A percentile compares a stretch with the other conserved stretches of the same genome.
These are phyloP conservation scores for Porites lutea DNA, from an alignment of 64 coral and sea anemone species.

Conservation along the genomic window DNA sequence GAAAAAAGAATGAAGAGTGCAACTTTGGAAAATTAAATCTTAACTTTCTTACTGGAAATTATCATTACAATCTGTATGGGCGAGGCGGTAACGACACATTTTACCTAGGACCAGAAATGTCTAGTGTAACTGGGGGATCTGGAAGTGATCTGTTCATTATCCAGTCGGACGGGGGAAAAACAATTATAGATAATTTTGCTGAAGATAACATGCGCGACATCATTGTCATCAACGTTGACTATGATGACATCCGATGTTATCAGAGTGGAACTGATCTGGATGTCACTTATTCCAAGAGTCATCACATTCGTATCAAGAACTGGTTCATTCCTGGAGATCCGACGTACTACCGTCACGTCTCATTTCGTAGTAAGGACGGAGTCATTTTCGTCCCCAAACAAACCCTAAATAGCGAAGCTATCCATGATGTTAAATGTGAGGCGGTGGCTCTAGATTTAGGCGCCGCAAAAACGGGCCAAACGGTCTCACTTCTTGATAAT, in stretches of 20 bases:
- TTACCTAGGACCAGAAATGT: constrained; percentile 64
- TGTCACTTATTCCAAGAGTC: constrained; percentile 35
- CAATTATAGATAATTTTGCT: constrained; percentile 75
- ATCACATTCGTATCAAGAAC: constrained; percentile 68
- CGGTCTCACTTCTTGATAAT: neutral
- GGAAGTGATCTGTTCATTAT: constrained; percentile 68
- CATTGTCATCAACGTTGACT: no score
- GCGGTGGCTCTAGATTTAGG: constrained; percentile 46
- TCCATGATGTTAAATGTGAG: neutral
- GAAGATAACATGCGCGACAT: no score
- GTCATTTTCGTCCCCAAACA: constrained; percentile 37
- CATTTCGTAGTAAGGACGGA: constrained; percentile 57
- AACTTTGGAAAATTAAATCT: constrained; percentile 32
- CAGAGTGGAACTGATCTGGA: constrained; percentile 10
- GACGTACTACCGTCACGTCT: constrained; percentile 47
- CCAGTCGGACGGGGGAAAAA: constrained; percentile 68
- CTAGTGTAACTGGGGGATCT: constrained; percentile 38
- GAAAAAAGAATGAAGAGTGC: neutral
- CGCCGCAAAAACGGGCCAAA: neutral
- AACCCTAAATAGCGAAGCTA: neutral
- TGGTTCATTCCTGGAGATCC: constrained; percentile 57
- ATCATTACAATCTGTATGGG: constrained; percentile 70
- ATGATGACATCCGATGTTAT: no score
- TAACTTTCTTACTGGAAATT: constrained; percentile 32
- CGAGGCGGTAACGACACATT: constrained; percentile 65